Conservation (phyloP, 1,140 invertebrate genomes). For the Hypsibius dujardini region DNA sequence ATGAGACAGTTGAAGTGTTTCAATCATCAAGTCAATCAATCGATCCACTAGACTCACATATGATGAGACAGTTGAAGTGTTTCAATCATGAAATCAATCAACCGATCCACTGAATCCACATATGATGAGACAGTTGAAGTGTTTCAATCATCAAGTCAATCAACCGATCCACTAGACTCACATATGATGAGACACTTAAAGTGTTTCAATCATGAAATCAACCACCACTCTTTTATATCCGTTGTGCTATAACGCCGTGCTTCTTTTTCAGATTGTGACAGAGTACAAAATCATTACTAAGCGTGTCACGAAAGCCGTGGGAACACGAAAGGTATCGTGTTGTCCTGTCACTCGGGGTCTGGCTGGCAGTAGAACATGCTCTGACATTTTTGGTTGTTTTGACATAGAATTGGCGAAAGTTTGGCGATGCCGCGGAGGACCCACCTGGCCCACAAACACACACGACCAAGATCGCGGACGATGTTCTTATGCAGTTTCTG, state of each 20-base stretch:
- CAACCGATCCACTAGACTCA: not conserved
- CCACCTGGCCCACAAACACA: slow-evolving; percentile 85
- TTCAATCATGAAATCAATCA: not conserved
- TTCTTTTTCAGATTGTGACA: slow-evolving; percentile 45
- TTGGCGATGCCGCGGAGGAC: slow-evolving; percentile 70
- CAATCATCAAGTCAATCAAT: not conserved
- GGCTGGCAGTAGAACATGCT: too few relatives aligned
- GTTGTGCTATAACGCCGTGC: too few relatives aligned
- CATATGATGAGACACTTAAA: too few relatives aligned
- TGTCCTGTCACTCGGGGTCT: too few relatives aligned
- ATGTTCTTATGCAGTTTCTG: slow-evolving; percentile 69
- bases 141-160: not conserved
- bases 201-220: too few relatives aligned
- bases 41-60: not conserved
- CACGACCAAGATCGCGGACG: slow-evolving; percentile 84
- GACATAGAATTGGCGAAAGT: slow-evolving; percentile 63
- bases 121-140: slow-evolving; percentile 3
- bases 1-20: too few relatives aligned
- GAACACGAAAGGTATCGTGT: slow-evolving; percentile 50
- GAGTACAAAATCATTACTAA: slow-evolving; percentile 79
- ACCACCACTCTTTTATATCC: too few relatives aligned
- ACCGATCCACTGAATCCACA: not conserved
- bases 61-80: slow-evolving; percentile 2
- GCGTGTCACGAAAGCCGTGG: slow-evolving; percentile 76
- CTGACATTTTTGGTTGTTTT: not conserved